phyloP scores from a whole-genome alignment of 1,140 invertebrate genomes.

The Scaptomyza graminum region DNA sequence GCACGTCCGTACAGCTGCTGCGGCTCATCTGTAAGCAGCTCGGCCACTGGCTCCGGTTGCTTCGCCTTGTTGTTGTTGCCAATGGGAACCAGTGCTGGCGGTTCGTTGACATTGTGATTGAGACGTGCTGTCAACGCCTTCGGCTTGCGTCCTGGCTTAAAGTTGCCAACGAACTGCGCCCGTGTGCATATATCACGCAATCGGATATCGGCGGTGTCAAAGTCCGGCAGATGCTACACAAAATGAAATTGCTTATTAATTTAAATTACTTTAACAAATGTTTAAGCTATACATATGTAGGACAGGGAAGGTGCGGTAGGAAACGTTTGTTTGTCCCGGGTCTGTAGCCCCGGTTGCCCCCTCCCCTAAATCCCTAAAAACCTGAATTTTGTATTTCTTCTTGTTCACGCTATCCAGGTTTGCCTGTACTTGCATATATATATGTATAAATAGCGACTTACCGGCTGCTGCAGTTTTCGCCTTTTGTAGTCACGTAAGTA shows the following conservation, averaged over 20 bases:
- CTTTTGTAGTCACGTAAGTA: conserved; percentile 88
- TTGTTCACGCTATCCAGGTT: too few species aligned
- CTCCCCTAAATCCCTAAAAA: too few species aligned
- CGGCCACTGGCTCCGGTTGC: conserved; percentile 21
- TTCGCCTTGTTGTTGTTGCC: conserved; percentile 11
- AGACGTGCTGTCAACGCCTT: conserved; percentile 60
- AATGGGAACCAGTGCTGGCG: conserved; percentile 76
- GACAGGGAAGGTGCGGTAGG: too few species aligned
- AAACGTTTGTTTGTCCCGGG: too few species aligned
- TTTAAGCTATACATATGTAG: too few species aligned
- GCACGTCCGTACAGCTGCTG: conserved; percentile 62
- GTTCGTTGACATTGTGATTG: conserved; percentile 55
- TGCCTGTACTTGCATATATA: too few species aligned
- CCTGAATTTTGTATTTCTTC: too few species aligned
- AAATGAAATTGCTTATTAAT: conserved; percentile 1
- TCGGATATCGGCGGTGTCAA: conserved; percentile 79
- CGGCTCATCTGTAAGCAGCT: conserved; percentile 65
- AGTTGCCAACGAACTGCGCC: conserved; percentile 75
- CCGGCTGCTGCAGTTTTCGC: conserved; percentile 86
- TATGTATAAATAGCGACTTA: conserved; percentile 57
- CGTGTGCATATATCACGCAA: conserved; percentile 75
- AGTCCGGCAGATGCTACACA: conserved; percentile 81
- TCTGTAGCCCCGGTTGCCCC: too few species aligned
- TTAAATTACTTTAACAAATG: too few species aligned
- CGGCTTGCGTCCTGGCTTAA: conserved; percentile 73